Percentiles rank a stretch among this genome's conserved stretches.
phyloP scores from a whole-genome alignment of 2,113 vertebrate genomes.

The Patagioenas fasciata region DNA sequence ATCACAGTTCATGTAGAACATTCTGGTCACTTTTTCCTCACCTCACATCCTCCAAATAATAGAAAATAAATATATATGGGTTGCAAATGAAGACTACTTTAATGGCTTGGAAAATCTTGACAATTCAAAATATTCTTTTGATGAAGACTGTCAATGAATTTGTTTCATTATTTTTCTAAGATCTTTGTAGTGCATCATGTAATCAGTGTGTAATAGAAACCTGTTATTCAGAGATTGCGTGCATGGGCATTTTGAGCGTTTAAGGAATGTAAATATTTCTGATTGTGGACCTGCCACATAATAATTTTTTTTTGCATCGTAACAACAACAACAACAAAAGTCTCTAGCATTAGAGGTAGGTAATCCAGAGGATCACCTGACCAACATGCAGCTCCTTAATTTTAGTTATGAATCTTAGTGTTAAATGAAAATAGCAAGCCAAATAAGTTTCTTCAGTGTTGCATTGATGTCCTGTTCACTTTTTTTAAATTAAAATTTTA shows the following conservation, averaged over 20 bases:
- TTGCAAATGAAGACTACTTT: background rate
- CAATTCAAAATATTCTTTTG: background rate
- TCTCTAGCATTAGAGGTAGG: background rate
- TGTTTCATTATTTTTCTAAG: background rate
- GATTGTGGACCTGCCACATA: background rate
- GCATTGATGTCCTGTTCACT: background rate
- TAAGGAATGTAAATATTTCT: background rate
- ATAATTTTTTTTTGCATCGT: background rate
- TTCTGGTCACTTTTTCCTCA: background rate
- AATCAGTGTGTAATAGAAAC: background rate
- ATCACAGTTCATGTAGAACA: background rate
- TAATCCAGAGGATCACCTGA: background rate
- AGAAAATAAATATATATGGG: background rate
- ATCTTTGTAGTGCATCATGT: background rate
- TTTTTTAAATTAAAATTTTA: background rate
- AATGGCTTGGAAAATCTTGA: background rate
- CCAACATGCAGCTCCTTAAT: background rate
- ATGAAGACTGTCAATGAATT: background rate
- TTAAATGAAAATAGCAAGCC: background rate
- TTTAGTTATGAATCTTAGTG: background rate
- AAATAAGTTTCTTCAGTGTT: background rate
- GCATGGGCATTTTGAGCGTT: background rate
- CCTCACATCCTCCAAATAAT: background rate
- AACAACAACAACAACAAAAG: background rate
- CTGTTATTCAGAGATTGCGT: background rate